Base-by-base conservation (phyloP, 2,113 vertebrate species). In the Perca flavescens region DNA sequence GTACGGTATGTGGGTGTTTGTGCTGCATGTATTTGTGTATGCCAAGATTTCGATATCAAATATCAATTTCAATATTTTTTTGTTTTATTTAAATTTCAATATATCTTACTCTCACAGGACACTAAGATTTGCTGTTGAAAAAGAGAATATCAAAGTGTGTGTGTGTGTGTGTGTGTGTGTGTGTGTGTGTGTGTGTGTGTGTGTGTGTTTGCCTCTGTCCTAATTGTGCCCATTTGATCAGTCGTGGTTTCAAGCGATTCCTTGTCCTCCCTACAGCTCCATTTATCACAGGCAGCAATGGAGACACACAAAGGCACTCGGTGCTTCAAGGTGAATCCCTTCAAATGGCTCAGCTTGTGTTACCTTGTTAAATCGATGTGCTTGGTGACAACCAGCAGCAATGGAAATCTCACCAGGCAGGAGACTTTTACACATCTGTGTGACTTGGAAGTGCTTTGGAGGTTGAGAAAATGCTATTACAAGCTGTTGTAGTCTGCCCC, bases 291-390 rank as follows among this genome's bases (percentile, higher is more conserved):
- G 64, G 75, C 80, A 75, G 81, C 85, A 82, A 79, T 88, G 77
- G 84, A 86, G 67, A 88, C 70, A 78, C 87, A 84, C 88, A 83
- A 80, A 92, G 86, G 50, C 86, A 61, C 62, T 85, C 34, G 3
- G 62, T 78, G 82, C 84, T 87, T 92, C 85, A 91, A 93, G 92
- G 91, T 93, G 89, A 94, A 90, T 90, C 89, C 81, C 77, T 83
- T 89, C 65, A 90, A 91, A 91, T 75, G 78, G 86, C 87, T 90
- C 83, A 73, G 80, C 84, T 91, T 93, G 88, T 92, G 91, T 94
- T 89, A 86, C 88, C 84, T 82, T 91, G 91, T 91, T 88, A 91
- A 94, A 94, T 93, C 87, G 73, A 92, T 93, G 86, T 53, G 74
- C 77, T 82, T 82, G 68, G 82, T 89, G 89, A 92, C 85, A 91